These are phyloP conservation scores for Bilobella aurantiaca DNA, from an alignment of 1,140 invertebrate species.

Conservation along the genomic window DNA sequence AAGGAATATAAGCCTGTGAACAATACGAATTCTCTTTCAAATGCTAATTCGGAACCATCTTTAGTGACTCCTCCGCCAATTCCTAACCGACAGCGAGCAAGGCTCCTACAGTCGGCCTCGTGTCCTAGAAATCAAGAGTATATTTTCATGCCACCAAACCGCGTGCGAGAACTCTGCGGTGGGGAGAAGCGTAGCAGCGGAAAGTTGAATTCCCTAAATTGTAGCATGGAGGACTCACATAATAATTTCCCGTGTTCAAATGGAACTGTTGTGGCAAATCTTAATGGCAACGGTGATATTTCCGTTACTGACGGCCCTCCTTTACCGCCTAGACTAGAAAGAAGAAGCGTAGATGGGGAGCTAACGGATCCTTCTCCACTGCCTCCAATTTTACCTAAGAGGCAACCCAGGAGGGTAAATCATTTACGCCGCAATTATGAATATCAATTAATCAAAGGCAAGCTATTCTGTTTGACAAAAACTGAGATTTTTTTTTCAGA, in stretches of 20 bases:
- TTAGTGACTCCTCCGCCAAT: conserved; percentile 8
- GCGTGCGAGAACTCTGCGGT: conserved; percentile 17
- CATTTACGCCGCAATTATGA: no score
- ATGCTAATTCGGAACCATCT: background rate
- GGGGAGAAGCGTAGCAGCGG: conserved; percentile 6
- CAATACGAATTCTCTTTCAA: background rate
- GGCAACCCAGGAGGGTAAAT: conserved; percentile 15
- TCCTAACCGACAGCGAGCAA: conserved; percentile 15
- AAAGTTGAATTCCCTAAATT: background rate
- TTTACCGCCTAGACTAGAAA: conserved; percentile 12
- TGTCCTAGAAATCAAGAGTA: conserved; percentile 14
- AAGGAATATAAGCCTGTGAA: background rate
- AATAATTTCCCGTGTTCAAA: background rate
- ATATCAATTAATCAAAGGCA: no score
- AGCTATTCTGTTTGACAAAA: no score
- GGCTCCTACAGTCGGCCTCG: background rate
- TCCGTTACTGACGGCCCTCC: conserved; percentile 6
- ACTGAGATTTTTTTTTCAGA: conserved; percentile 3
- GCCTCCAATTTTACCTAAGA: conserved; percentile 23
- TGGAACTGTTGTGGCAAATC: background rate
- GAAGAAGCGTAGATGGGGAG: background rate
- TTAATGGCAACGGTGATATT: background rate
- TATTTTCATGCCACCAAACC: conserved; percentile 29
- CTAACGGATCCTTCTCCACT: conserved; percentile 13
- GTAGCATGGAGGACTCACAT: background rate